Evolutionary conservation across 2,888 invertebrate species (phyloP).

Genomic region (Parascotia fuliginaria): DNA sequence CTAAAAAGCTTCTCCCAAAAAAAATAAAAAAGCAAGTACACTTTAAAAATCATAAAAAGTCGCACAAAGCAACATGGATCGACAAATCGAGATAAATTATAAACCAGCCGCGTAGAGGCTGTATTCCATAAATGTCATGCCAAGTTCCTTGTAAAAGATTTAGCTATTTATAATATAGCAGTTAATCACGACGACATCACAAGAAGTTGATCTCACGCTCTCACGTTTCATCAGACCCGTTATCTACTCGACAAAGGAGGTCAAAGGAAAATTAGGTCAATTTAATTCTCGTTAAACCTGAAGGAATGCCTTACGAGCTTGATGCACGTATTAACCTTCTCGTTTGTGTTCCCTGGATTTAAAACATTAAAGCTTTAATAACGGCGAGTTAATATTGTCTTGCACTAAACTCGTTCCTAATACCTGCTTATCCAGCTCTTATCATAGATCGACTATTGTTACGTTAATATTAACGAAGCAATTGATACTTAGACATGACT

Average conservation of each 20-base stretch:
- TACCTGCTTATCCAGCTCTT: neutral
- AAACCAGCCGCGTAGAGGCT: neutral
- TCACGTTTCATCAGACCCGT: conserved; percentile 30
- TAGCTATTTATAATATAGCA: neutral
- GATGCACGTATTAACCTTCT: conserved; percentile 41
- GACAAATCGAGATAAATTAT: neutral
- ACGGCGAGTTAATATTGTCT: neutral
- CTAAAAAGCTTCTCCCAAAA: no score
- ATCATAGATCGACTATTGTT: neutral
- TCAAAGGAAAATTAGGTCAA: conserved; percentile 50
- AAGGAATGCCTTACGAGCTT: conserved; percentile 45
- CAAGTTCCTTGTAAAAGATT: neutral
- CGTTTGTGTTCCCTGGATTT: conserved; percentile 30
- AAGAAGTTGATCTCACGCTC: conserved; percentile 21
- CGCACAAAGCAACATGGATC: no score
- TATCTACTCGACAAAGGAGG: conserved; percentile 36
- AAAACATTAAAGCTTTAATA: conserved; percentile 16
- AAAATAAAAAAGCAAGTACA: no score
- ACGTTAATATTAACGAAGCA: neutral
- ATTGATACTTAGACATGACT: neutral
- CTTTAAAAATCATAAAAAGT: no score
- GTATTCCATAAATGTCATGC: neutral
- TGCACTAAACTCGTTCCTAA: neutral
- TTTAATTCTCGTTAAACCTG: conserved; percentile 45
- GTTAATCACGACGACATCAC: conserved; percentile 15